Evolutionary conservation across 2,888 invertebrate genomes (phyloP), one percentile per base, ranked within the genome.

Genomic region (Eustalomyia histrio): DNA sequence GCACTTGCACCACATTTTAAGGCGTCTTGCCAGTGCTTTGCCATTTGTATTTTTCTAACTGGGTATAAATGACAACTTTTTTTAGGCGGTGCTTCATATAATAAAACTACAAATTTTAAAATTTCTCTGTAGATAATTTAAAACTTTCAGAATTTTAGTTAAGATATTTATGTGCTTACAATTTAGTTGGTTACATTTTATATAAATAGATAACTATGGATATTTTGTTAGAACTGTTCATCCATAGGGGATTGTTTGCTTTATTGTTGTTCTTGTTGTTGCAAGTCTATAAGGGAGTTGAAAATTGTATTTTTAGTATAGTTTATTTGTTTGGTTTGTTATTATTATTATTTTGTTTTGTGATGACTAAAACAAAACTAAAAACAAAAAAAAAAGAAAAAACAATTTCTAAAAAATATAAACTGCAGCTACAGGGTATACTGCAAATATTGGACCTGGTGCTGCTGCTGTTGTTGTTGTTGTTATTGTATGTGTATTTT

Each of bases 401-500:
- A 76, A 64, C 43, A 53, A 55, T 61, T 72, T 43, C 43, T 43
- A 67, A 33, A n/a, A 43, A 52, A 72, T 61, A 61, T 4, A 58
- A 53, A 71, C 47, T 55, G 16, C 21, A 52, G 10, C 43, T 18
- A 53, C n/a, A 58, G 24, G 35, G 29, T 33, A 63, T 55, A 60
- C 12, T 52, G 9, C 18, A 17, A 6, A 53, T 43, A 47, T 6
- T 29, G 29, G 29, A 29, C 29, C 52, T 55, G 57, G 17, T 33
- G 24, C 55, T 71, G 71, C 47, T 69, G 74, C 39, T 75, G 57
- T 21, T 53, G 57, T 17, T 33, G 50, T 47, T 71, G 71, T 39
- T 69, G 74, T 33, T 78, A 53, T 21, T 79, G 21, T 64, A 14
- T 50, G 29, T 75, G 57, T 67, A 50, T 68, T 72, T 80, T 76